Conservation (phyloP, 37 sponge, comb jelly and placozoan species). For the Halisarca cf. caerulea region DNA sequence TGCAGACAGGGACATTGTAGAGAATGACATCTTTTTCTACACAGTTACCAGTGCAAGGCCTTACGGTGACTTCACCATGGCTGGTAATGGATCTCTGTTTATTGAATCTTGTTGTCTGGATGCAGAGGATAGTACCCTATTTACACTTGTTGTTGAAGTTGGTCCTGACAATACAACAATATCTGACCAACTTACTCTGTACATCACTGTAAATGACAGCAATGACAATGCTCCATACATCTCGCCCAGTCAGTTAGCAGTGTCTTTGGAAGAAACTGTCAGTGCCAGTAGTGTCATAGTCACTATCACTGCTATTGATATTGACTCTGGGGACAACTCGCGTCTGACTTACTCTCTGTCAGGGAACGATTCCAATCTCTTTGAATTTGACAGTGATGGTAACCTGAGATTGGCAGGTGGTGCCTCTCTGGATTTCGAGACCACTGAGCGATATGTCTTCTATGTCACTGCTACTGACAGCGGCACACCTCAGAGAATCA, state of each 20-base stretch:
- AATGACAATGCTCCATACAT: slow-evolving; percentile 82
- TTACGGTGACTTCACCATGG: slow-evolving; percentile 38
- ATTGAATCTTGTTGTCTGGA: slow-evolving; percentile 59
- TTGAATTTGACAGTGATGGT: slow-evolving; percentile 52
- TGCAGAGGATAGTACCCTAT: slow-evolving; percentile 48
- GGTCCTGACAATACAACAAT: slow-evolving; percentile 49
- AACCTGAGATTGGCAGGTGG: slow-evolving; percentile 12
- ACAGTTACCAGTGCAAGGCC: slow-evolving; percentile 44
- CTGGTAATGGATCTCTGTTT: slow-evolving; percentile 34
- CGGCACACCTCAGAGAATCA: slow-evolving; percentile 16
- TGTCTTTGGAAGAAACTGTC: slow-evolving; percentile 27
- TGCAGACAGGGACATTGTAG: slow-evolving; percentile 45
- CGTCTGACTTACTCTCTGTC: slow-evolving; percentile 41
- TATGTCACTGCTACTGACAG: slow-evolving; percentile 53
- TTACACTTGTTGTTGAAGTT: slow-evolving; percentile 51
- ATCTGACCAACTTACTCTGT: slow-evolving; percentile 22
- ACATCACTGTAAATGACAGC: slow-evolving; percentile 30
- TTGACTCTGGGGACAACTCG: slow-evolving; percentile 65
- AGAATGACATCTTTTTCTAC: slow-evolving; percentile 57
- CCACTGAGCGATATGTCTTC: slow-evolving; percentile 22
- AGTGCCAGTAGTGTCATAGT: slow-evolving; percentile 23
- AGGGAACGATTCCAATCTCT: slow-evolving; percentile 37
- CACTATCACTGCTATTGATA: slow-evolving; percentile 57
- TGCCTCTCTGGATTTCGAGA: slow-evolving; percentile 40
- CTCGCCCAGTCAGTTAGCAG: slow-evolving; percentile 47